Evolutionary conservation across 2,113 vertebrate species (phyloP), one percentile per base, ranked within the genome.

Genomic region (Glareola pratincola): DNA sequence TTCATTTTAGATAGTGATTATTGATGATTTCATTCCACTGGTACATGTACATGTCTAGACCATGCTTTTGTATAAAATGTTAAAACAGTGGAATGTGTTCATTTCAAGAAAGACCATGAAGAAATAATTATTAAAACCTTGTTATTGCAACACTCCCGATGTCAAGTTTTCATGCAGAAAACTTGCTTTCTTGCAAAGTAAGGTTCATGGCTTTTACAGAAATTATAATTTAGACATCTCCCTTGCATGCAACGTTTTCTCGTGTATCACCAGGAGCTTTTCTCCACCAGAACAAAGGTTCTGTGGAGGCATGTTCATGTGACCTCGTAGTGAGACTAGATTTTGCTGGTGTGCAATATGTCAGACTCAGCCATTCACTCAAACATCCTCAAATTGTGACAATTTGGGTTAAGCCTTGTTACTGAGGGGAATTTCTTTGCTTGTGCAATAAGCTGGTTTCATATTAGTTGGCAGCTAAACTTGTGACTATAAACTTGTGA

Each of bases 1-100:
- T 99, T 98, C 98, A 98, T 98, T 98, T 98, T 98, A 99, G 99
- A 99, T 99, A 99, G 99, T 99, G 99, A 99, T 99, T 99, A 99
- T 99, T 99, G 99, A 99, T 99, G 99, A 99, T 98, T 99, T 99
- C 99, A 99, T 99, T 99, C 98, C 96, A 97, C 97, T 84, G 95
- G 98, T 98, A 98, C 99, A 99, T 98, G 98, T 98, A 98, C 99
- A 98, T 93, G 97, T 99, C 98, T 98, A 97, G 96, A 97, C 95
- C 92, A 97, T 95, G 95, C 62, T 97, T 98, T 98, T 96, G 94
- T 97, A 97, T 94, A 97, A 98, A 98, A 97, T 96, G 95, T 96
- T 98, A 98, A 97, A 94, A 64, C 51, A 82, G 56, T 75, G 48
- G 78, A 96, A 96, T 92, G 69, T 95, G 90, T 96, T 96, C 41